Percentiles rank a stretch among this genome's conserved stretches.
phyloP scores from a whole-genome alignment of 2,113 vertebrate genomes.

The Physeter macrocephalus region DNA sequence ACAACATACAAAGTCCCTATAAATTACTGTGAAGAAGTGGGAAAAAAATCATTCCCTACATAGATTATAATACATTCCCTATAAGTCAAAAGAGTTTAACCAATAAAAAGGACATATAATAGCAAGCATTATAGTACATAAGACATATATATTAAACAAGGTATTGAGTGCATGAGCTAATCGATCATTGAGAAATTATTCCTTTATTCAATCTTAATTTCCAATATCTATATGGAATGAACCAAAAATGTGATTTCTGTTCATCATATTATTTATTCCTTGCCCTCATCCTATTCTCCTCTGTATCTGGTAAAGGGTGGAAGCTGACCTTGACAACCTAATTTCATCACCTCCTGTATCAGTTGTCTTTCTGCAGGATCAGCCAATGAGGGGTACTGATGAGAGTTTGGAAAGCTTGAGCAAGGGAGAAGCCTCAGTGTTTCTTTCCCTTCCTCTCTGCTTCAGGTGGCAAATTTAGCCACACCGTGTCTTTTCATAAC shows the following conservation, averaged over 20 bases:
- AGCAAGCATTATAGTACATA: not conserved
- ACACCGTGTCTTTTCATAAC: not conserved
- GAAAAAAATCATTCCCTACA: not conserved
- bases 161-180: not conserved
- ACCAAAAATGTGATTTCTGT: not conserved
- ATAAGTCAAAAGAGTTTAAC: not conserved
- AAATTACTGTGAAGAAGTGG: not conserved
- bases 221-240: not conserved
- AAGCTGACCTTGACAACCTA: not conserved
- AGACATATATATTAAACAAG: not conserved
- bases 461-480: not conserved
- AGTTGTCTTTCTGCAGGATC: not conserved
- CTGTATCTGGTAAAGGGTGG: not conserved
- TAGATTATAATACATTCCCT: not conserved
- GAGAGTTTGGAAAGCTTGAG: not conserved
- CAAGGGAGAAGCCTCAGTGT: not conserved
- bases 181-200: not conserved
- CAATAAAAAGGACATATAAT: not conserved
- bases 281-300: not conserved
- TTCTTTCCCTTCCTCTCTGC: not conserved
- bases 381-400: not conserved
- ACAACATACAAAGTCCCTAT: not conserved
- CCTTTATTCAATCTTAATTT: not conserved
- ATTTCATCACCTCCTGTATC: not conserved
- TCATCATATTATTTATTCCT: not conserved